phyloP scores from a whole-genome alignment of 2,113 vertebrate species.

The Hydrochoerus hydrochaeris region DNA sequence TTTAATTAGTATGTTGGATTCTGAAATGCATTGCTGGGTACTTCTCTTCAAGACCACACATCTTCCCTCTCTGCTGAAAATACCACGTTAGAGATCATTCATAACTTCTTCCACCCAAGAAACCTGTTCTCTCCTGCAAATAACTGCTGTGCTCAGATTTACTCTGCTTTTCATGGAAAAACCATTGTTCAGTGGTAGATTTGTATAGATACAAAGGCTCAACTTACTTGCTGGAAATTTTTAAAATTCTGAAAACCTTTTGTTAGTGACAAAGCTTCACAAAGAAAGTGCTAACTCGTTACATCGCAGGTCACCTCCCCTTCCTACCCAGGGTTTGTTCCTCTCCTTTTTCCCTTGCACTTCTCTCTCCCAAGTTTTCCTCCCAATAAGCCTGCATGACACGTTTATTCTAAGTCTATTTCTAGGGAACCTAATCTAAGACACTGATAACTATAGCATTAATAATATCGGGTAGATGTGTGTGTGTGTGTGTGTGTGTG shows the following conservation, averaged over 20 bases:
- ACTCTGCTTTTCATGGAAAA: not conserved
- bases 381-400: not conserved
- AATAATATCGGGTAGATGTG: not conserved
- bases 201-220: not conserved
- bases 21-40: not conserved
- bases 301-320: not conserved
- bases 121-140: not conserved
- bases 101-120: not conserved
- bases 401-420: not conserved
- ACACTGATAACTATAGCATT: not conserved
- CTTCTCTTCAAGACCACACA: not conserved
- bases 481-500: not conserved
- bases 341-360: not conserved
- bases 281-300: not conserved
- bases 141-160: not conserved
- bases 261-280: not conserved
- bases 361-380: not conserved
- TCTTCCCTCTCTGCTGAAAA: not conserved
- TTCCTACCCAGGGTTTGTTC: too few species aligned
- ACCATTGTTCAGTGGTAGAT: not conserved
- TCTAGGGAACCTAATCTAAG: not conserved
- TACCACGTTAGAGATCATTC: not conserved
- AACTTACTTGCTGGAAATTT: not conserved
- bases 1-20: not conserved
- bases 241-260: not conserved